phyloP scores from a whole-genome alignment of 2,888 invertebrate species.

The Tortricodes alternella region DNA sequence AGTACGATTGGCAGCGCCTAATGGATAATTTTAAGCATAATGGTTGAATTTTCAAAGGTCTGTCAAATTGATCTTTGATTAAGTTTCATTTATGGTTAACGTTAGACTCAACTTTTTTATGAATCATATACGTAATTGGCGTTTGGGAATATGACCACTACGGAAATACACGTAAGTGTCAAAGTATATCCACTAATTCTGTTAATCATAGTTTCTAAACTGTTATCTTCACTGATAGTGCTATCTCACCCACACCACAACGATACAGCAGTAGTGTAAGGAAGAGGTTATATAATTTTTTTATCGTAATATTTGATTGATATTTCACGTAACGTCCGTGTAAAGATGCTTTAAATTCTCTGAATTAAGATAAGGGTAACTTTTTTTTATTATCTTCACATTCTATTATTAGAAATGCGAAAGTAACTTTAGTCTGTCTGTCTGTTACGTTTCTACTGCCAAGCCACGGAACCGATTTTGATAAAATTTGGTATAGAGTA shows the following conservation, averaged over 20 bases:
- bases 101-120: too few relatives aligned
- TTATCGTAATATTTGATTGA: constrained; percentile 6
- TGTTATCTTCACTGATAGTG: constrained; percentile 36
- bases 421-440: too few relatives aligned
- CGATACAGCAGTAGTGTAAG: neutral
- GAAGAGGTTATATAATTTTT: constrained; percentile 12
- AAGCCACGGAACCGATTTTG: too few relatives aligned
- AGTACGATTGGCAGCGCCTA: too few relatives aligned
- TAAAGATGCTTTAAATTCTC: neutral
- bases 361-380: neutral
- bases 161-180: neutral
- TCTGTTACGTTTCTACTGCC: too few relatives aligned
- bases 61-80: too few relatives aligned
- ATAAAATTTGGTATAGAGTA: too few relatives aligned
- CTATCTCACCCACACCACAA: constrained; percentile 14
- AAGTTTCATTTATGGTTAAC: too few relatives aligned
- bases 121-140: neutral
- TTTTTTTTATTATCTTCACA: too few relatives aligned
- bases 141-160: neutral
- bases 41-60: too few relatives aligned
- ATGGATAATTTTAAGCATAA: too few relatives aligned
- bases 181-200: constrained; percentile 1
- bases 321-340: neutral
- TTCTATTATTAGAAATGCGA: too few relatives aligned
- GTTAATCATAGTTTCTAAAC: constrained; percentile 41